Evolutionary conservation across 2,113 vertebrate genomes (phyloP).

Genomic region (Caracal caracal): DNA sequence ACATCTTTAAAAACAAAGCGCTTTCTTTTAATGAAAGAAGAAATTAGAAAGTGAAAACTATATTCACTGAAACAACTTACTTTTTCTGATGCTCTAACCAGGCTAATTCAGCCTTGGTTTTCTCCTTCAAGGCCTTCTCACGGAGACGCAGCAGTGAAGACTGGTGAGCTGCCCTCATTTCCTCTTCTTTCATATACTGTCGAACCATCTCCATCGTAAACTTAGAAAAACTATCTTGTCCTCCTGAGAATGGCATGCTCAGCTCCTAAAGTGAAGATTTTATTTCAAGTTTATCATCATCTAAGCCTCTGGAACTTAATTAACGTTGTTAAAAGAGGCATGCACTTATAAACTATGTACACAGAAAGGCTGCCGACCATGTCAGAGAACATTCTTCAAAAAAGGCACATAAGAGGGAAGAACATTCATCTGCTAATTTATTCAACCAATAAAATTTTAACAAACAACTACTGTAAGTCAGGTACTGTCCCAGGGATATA

Average conservation of each 20-base stretch:
- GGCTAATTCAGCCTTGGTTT: conserved; percentile 95
- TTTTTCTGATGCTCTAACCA: conserved; percentile 98
- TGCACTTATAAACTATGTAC: neutral
- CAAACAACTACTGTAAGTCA: neutral
- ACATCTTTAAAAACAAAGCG: conserved; percentile 5
- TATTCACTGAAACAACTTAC: conserved; percentile 75
- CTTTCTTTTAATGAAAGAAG: conserved; percentile 3
- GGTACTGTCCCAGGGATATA: neutral
- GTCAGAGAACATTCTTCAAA: conserved; percentile 26
- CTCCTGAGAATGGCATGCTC: conserved; percentile 93
- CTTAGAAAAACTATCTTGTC: conserved; percentile 95
- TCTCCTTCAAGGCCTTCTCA: conserved; percentile 97
- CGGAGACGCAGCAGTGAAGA: conserved; percentile 94
- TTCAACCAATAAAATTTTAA: conserved; percentile 5
- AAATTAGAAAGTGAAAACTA: neutral
- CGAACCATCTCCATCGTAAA: conserved; percentile 99
- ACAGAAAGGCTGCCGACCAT: neutral
- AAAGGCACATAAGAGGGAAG: neutral
- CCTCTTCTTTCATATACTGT: conserved; percentile 98
- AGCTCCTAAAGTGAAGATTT: conserved; percentile 84
- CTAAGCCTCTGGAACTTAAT: conserved; percentile 16
- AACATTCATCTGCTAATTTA: conserved; percentile 24
- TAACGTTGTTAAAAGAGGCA: conserved; percentile 34
- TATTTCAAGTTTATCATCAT: conserved; percentile 27
- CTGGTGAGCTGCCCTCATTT: conserved; percentile 96